Evolutionary conservation across 1,140 invertebrate genomes (phyloP), one percentile per base, ranked within the genome.

Genomic region (Mactra quadrangularis): DNA sequence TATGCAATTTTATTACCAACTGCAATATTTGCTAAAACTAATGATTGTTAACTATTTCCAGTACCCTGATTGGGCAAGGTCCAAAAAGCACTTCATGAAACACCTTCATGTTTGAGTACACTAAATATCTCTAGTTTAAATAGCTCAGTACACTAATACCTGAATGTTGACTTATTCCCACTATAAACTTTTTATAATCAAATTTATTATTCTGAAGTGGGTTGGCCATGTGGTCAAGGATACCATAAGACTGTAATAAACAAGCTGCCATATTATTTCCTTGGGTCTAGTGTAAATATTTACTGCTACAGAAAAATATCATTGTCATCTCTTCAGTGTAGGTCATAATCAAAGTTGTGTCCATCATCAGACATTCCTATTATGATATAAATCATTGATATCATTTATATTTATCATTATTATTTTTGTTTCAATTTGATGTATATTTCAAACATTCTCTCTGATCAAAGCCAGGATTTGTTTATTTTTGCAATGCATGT

Each of bases 191-290:
- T 19, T 9, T 55, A 7, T 11, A 55, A 22, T 22, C 19, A 55
- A n/a, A 19, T 55, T 19, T 19, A 55, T 55, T 55, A n/a, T 55
- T 9, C 29, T 70, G 33, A 47, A 35, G 57, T 64, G 38, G 38
- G 33, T n/a, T 13, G 74, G 74, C 74, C 74, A 76, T 76, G 74
- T 76, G 74, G 74, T 76, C 74, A 76, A 76, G 74, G 62, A 35
- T n/a, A 25, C n/a, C 53, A n/a, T 15, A 33, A 27, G 19, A 62
- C 22, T 47, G 35, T 41, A 19, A 19, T n/a, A 76, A 76, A 76
- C 55, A 76, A 76, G 57, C 25, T 13, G 41, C 53, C 59, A 76
- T 76, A n/a, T 62, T 45, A 76, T 76, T 62, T 50, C 55, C 41
- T n/a, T 25, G 74, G 74, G 55, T 76, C 38, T 60, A 47, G 41